A percentile compares a stretch with the other conserved stretches of the same genome.
Conservation (phyloP, 2,888 invertebrate genomes). For the Melolontha melolontha region DNA sequence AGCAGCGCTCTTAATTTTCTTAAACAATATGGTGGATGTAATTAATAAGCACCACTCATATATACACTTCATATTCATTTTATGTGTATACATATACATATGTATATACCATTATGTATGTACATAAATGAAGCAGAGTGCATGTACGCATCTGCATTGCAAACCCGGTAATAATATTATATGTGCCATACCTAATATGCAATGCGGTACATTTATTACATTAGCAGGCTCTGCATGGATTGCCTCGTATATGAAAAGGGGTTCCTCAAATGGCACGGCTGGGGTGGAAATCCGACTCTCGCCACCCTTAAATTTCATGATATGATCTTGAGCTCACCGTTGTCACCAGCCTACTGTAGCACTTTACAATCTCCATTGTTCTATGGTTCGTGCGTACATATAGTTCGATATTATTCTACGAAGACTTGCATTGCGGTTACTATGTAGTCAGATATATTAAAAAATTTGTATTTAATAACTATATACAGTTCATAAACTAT, state of each 20-base stretch:
- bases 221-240: constrained; percentile 57
- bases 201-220: constrained; percentile 62
- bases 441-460: no score
- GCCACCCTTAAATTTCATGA: constrained; percentile 52
- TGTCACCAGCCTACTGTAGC: constrained; percentile 12
- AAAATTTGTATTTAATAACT: no score
- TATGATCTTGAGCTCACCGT: constrained; percentile 45
- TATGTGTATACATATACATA: neutral
- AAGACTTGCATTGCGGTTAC: no score
- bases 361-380: neutral
- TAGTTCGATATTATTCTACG: no score
- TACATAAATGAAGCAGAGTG: neutral
- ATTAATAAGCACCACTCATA: no score
- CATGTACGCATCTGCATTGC: constrained; percentile 40
- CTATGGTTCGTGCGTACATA: no score
- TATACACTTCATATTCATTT: no score
- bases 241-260: constrained; percentile 47
- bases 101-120: neutral
- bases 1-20: no score
- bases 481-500: no score
- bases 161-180: constrained; percentile 47
- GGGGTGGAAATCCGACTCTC: constrained; percentile 48
- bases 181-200: constrained; percentile 56
- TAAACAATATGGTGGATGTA: no score
- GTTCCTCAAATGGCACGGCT: constrained; percentile 45